These are phyloP conservation scores for Chrysomallon squamiferum DNA, from an alignment of 1,140 invertebrate genomes.

Conservation along the genomic window DNA sequence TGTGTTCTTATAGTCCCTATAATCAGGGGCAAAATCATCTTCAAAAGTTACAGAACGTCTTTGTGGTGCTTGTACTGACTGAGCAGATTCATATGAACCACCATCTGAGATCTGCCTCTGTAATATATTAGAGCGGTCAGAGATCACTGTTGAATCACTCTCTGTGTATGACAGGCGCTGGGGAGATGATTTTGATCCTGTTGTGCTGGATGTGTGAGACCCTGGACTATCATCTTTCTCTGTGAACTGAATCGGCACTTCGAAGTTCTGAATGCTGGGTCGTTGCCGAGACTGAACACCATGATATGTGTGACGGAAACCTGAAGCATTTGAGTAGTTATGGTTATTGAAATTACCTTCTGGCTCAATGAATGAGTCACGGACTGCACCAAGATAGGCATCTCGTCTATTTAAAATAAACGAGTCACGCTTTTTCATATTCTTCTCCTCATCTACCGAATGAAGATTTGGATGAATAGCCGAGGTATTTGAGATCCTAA, in stretches of 20 bases:
- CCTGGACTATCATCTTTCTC: conserved; percentile 5
- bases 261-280: conserved; percentile 62
- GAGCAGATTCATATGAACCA: conserved; percentile 53
- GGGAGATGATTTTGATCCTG: conserved; percentile 29
- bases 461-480: conserved; percentile 79
- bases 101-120: conserved; percentile 53
- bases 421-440: conserved; percentile 40
- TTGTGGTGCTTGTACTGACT: conserved; percentile 50
- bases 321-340: conserved; percentile 68
- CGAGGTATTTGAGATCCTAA: conserved; percentile 80
- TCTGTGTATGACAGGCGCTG: conserved; percentile 40
- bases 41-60: conserved; percentile 61
- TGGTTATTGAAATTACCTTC: conserved; percentile 52
- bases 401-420: conserved; percentile 57
- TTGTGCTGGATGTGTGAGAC: conserved; percentile 31
- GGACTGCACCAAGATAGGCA: conserved; percentile 61
- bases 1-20: conserved; percentile 34
- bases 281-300: conserved; percentile 77
- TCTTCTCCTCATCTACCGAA: conserved; percentile 28
- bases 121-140: conserved; percentile 29
- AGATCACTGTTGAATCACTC: conserved; percentile 44
- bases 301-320: conserved; percentile 88
- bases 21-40: conserved; percentile 48
- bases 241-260: conserved; percentile 11
- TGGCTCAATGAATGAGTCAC: conserved; percentile 60